Evolutionary conservation across 2,888 invertebrate species (phyloP).

Genomic region (Philaethria dido): DNA sequence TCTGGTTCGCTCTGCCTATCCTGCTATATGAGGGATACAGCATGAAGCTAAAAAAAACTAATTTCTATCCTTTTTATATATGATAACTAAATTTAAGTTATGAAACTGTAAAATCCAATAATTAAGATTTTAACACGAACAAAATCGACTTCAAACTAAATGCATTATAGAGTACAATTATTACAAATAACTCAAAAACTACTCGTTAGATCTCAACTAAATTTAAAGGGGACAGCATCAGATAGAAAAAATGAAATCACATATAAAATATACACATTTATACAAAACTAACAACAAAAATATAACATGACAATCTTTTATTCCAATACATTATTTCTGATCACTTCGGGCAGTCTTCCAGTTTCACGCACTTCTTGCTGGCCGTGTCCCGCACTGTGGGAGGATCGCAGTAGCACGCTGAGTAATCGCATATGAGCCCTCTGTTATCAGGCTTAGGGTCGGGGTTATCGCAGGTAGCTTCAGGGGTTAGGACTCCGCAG

Average conservation of each 20-base stretch:
- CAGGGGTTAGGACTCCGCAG: constrained; percentile 54
- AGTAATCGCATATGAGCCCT: constrained; percentile 53
- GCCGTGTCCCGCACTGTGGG: constrained; percentile 59
- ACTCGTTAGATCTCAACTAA: too few species aligned
- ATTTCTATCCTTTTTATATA: too few species aligned
- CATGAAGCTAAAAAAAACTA: too few species aligned
- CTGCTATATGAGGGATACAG: too few species aligned
- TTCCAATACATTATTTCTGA: not conserved
- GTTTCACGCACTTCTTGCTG: constrained; percentile 54
- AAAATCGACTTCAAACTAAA: too few species aligned
- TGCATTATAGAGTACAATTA: too few species aligned
- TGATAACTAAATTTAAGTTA: too few species aligned
- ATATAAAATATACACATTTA: not conserved
- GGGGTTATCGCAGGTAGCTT: constrained; percentile 62
- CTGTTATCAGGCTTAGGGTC: constrained; percentile 46
- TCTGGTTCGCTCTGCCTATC: too few species aligned
- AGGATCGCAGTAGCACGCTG: constrained; percentile 59
- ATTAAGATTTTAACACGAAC: too few species aligned
- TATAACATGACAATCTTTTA: not conserved
- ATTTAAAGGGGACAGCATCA: not conserved
- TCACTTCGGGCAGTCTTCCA: constrained; percentile 56
- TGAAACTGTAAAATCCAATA: too few species aligned
- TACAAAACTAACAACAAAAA: not conserved
- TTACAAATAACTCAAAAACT: too few species aligned
- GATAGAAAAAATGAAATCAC: not conserved